Evolutionary conservation across 2,797 vertebrate genomes (phyloP), one percentile per base, ranked within the genome.

Genomic region (Eulemur mongoz): DNA sequence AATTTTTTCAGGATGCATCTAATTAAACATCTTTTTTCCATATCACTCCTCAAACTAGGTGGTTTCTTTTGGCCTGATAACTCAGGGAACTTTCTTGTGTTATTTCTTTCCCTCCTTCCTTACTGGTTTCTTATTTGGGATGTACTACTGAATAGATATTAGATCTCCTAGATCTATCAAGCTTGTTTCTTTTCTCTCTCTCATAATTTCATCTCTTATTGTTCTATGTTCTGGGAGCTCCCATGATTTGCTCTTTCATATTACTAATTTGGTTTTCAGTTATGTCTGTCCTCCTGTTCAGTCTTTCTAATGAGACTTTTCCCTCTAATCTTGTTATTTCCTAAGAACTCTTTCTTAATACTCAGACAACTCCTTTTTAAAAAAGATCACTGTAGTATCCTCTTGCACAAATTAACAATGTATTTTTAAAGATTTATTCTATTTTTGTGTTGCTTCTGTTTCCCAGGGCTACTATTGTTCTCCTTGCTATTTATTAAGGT

Each of bases 371-470:
- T 89, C 45, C 38, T 61, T 54, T 50, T 83, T 25, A 4, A 10
- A 83, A 70, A 82, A 82, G 50, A 73, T 63, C 35, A 25, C 7
- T 40, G 43, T 18, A n/a, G n/a, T 30, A 52, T 52, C 35, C 7
- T 84, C 18, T 83, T 75, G 25, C 2, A 75, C 13, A 95, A 59
- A 75, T 90, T 87, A 14, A 11, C 40, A 67, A 17, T 72, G 40
- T 78, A 89, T 84, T 96, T 89, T 89, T 35, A 45, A 89, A 89
- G 73, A 72, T 54, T 75, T 90, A 32, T 50, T 89, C 30, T 69
- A 1, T 75, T 85, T 89, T 92, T 54, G 5, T 73, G n/a, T 85
- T 72, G 45, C 10, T 4, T 89, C 78, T 65, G 23, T 80, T 86
- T 91, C 45, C 54, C 85, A 82, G 48, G 48, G 70, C 22, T 40